Evolutionary conservation across 1,140 invertebrate genomes (phyloP), one percentile per base, ranked within the genome.

Genomic region (Pseudoatta argentina): DNA sequence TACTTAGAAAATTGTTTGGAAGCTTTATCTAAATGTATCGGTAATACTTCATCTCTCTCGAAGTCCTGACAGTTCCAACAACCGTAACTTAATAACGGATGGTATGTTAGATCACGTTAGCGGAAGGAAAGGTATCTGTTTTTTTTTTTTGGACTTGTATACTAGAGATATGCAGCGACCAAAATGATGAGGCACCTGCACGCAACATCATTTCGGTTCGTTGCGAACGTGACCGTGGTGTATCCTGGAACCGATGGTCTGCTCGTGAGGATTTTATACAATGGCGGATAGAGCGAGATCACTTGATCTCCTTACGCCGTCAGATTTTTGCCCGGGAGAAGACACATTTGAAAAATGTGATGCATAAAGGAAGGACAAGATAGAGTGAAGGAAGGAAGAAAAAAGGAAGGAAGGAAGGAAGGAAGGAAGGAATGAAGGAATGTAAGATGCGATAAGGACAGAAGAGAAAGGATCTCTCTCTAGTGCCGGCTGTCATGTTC

Each of bases 191-290:
- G 77, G 76, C 61, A 86, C 59, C 63, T 71, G 86, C 83, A 82
- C 39, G 88, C 77, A 73, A 51, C 64, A 72, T 71, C 75, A 72
- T 88, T 89, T 82, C 71, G 61, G 34, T 78, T 85, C 44, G 79
- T 67, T 63, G 69, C 59, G 51, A 55, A 88, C 67, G 57, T 63
- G 82, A 44, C 10, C 77, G 76, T 39, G 44, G 34, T 53, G 69
- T 86, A 90, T 90, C 86, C 82, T 27, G 44, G 82, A 79, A 91
- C 76, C 89, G 86, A 91, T 91, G 87, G 89, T 75, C 63, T 51
- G 86, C 67, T 86, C 89, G 89, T 90, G 89, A 91, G 82, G 88
- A 91, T 90, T 91, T 91, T 91, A 61, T 78, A 63, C 57, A 75
- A 90, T 86, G 55, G 69, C n/a, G 30, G 55, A 64, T 72, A 55